Evolutionary conservation across 2,113 vertebrate species (phyloP), one percentile per base, ranked within the genome.

Genomic region (Paedocypris sp.): DNA sequence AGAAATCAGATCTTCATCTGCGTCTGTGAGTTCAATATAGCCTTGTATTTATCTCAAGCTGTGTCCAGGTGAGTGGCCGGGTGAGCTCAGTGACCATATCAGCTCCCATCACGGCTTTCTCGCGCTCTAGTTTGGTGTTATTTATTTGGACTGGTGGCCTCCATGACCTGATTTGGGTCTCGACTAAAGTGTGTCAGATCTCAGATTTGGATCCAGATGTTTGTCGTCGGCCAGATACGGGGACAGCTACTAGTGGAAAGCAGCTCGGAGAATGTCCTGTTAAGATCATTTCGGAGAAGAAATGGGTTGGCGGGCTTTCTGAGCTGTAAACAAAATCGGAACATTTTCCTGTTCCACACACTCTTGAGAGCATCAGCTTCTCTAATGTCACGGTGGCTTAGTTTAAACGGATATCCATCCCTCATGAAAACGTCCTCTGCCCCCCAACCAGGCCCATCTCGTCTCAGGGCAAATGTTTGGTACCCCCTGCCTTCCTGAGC

Each of bases 321-420:
- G 28, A 10, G 3, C 22, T 13, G 48, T 22, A 35, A 51, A 51
- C 31, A 33, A 51, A 33, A 3, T 26, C 8, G 10, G 23, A 18
- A 38, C 13, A 16, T 15, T 4, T 20, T 45, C 23, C 11, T 16
- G 29, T 38, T 23, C 18, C 33, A 32, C 35, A n/a, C 26, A 22
- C 19, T 13, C 7, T 28, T 4, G 3, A 15, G n/a, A 42, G 15
- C 20, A 35, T 31, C 23, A 26, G 28, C 39, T 32, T 16, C 18
- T 5, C 39, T 31, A 52, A 45, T 11, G 47, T 64, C 51, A 42
- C 28, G 60, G 60, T 41, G 60, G 60, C 35, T 69, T 69, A 64
- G 12, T 59, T 52, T 60, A 64, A 64, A 49, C 43, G 53, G 60
- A 59, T 59, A 59, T 62, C 10, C n/a, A 32, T 53, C 46, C 39